Base-by-base conservation (phyloP, 2,797 vertebrate genomes). In the Todus mexicanus region DNA sequence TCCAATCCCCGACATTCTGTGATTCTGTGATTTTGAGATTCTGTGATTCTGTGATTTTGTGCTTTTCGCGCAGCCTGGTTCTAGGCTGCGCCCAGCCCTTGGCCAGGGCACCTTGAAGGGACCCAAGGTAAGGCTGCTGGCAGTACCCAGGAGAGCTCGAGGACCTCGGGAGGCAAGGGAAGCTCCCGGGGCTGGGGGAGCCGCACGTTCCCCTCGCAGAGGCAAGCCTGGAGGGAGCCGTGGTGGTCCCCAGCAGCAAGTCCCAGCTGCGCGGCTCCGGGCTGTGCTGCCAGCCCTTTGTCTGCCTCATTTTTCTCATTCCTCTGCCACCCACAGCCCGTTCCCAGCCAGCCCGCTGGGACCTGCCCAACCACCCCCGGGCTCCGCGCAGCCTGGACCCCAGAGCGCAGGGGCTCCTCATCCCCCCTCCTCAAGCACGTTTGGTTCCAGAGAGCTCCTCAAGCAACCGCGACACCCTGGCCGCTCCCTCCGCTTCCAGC, bases 381-480 rank as follows among this genome's bases (percentile, higher is more conserved):
- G n/a, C 66, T 37, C 57, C 1, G 4, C 64, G 42, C 11, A 38
- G 35, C 53, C 54, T 15, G 38, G 26, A 45, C 20, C 9, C 33
- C 65, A 12, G 31, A 48, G 17, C 25, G n/a, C 38, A 26, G 27
- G 11, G 11, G n/a, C n/a, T 71, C 53, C 47, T n/a, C 27, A 31
- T 23, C 1, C 7, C 37, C 37, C 4, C 10, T 4, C 6, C 7
- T 4, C 19, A 4, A 38, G 25, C 43, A 66, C 0, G 0, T 0
- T 7, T 29, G 7, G 57, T 21, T 74, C 35, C 48, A 27, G 51
- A 38, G 25, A 17, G n/a, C 7, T 78, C 69, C 77, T 84, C 53
- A 31, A 21, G 25, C n/a, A 27, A 50, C 23, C 0, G 2, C 4
- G 5, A 33, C 33, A 53, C 4, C 7, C 11, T 4, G 15, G 38